A percentile compares a stretch with the other conserved stretches of the same genome.
phyloP scores from a whole-genome alignment of 2,888 invertebrate genomes.

The Drosophila diplacantha region DNA sequence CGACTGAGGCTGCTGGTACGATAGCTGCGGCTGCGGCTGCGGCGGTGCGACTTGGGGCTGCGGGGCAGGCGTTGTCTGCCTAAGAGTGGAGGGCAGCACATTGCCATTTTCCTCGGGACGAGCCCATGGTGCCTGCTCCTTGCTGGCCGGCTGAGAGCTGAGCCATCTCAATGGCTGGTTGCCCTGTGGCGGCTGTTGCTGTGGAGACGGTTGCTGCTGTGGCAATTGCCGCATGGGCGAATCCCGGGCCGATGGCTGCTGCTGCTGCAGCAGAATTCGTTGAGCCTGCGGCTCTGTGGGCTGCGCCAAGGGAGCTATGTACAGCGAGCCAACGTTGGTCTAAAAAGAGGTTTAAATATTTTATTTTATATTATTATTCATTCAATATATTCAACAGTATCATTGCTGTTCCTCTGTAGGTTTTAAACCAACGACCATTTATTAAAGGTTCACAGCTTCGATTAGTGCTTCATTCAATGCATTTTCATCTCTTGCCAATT shows the following conservation, averaged over 20 bases:
- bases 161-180: conserved; percentile 74
- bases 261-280: conserved; percentile 74
- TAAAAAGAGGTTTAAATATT: not conserved
- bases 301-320: conserved; percentile 80
- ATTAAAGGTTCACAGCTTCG: not conserved
- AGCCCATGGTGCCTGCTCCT: conserved; percentile 76
- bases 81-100: conserved; percentile 70
- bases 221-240: conserved; percentile 80
- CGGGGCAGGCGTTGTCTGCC: conserved; percentile 78
- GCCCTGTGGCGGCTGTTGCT: conserved; percentile 62
- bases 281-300: conserved; percentile 73
- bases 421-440: not conserved
- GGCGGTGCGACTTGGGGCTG: conserved; percentile 27
- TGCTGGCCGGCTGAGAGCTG: conserved; percentile 64
- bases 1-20: conserved; percentile 36
- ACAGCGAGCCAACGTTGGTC: conserved; percentile 79
- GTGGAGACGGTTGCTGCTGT: conserved; percentile 54
- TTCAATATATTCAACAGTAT: too few relatives aligned
- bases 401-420: too few relatives aligned
- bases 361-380: not conserved
- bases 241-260: conserved; percentile 68
- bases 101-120: conserved; percentile 75
- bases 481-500: not conserved
- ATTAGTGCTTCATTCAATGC: not conserved
- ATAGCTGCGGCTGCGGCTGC: conserved; percentile 29